phyloP scores from a whole-genome alignment of 2,113 vertebrate species.

The Neotoma lepida region DNA sequence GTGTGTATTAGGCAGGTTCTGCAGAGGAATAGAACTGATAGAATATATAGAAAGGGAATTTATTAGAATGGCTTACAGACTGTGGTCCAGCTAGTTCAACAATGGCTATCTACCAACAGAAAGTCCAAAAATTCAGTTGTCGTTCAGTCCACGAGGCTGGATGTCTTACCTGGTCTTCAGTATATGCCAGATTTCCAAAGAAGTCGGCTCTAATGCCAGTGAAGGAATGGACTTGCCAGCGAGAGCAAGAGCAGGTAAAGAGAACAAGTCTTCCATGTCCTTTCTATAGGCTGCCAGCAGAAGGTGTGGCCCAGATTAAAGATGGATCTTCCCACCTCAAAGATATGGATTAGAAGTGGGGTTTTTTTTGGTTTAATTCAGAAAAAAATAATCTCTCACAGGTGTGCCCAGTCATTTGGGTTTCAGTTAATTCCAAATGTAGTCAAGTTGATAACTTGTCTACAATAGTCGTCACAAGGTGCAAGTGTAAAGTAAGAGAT shows the following conservation, averaged over 20 bases:
- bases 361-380: background rate
- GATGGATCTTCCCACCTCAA: background rate
- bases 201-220: background rate
- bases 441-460: background rate
- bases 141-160: background rate
- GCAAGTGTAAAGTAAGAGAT: background rate
- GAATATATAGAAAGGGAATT: background rate
- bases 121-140: background rate
- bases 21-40: background rate
- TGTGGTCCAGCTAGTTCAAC: background rate
- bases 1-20: background rate
- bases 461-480: background rate
- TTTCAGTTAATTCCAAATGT: background rate
- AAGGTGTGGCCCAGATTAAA: background rate
- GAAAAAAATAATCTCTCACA: background rate
- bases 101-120: background rate
- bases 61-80: background rate
- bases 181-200: background rate
- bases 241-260: background rate
- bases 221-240: background rate
- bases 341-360: background rate
- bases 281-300: background rate
- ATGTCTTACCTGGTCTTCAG: background rate
- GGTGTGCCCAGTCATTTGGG: background rate
- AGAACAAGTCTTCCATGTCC: background rate